Evolutionary conservation across 2,797 vertebrate species (phyloP).

Genomic region (Notamacropus eugenii): DNA sequence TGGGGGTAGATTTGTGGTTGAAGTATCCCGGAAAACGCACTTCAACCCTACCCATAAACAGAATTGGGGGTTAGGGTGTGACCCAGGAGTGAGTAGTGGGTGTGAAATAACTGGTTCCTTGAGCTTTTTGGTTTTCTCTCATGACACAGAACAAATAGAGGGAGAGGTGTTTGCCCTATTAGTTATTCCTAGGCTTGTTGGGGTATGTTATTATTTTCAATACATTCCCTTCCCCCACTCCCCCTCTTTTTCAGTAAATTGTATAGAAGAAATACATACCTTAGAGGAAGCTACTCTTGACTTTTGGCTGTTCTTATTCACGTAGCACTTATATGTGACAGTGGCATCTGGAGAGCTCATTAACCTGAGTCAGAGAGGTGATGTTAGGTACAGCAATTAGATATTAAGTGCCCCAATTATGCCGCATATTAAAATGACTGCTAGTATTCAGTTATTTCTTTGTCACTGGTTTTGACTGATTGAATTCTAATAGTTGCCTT

Average conservation of each 20-base stretch:
- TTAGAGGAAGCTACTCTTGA: slow-evolving; percentile 37
- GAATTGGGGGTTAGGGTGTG: not conserved
- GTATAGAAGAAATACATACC: not conserved
- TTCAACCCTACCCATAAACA: not conserved
- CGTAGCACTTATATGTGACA: slow-evolving; percentile 47
- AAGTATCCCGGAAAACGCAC: not conserved
- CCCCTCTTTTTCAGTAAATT: not conserved
- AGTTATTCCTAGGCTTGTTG: slow-evolving; percentile 3
- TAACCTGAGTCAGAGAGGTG: slow-evolving; percentile 62
- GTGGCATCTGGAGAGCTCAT: slow-evolving; percentile 46
- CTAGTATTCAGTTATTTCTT: slow-evolving; percentile 64
- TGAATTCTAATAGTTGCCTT: slow-evolving; percentile 22
- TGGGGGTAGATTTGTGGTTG: not conserved
- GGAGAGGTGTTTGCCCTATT: not conserved
- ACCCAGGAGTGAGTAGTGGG: not conserved
- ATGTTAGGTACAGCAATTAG: slow-evolving; percentile 46
- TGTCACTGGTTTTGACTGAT: slow-evolving; percentile 59
- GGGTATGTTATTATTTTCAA: slow-evolving; percentile 37
- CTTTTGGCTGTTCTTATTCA: slow-evolving; percentile 16
- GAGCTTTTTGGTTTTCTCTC: not conserved
- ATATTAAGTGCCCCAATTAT: slow-evolving; percentile 59
- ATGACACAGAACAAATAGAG: not conserved
- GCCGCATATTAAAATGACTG: slow-evolving; percentile 33
- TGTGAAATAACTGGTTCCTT: not conserved
- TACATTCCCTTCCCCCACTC: not conserved